Percentiles rank a stretch among this genome's conserved stretches.
Conservation (phyloP, 1,140 invertebrate genomes). For the Hylaeus volcanicus region DNA sequence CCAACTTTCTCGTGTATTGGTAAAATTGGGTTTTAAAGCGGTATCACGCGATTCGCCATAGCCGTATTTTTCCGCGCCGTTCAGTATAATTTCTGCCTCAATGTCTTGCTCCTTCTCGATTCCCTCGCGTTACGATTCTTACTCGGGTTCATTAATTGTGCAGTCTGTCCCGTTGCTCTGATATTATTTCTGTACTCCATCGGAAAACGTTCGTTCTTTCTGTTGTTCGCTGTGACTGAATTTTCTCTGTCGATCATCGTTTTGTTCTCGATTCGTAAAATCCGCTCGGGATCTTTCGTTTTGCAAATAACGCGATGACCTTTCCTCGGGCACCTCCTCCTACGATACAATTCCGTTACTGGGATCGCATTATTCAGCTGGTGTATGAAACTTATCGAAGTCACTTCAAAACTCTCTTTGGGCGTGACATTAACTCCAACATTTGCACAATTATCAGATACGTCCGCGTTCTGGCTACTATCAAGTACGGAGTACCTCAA, state of each 20-base stretch:
- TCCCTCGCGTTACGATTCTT: background rate
- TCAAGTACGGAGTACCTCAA: background rate
- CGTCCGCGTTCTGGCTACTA: slow-evolving; percentile 5
- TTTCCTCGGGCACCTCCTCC: background rate
- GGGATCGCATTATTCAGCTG: background rate
- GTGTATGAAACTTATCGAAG: background rate
- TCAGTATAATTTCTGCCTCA: background rate
- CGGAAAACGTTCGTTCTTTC: background rate
- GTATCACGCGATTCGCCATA: too few species aligned
- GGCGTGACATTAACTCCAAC: background rate
- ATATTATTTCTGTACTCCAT: background rate
- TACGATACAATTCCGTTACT: background rate
- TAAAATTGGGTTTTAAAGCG: too few species aligned
- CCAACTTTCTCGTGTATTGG: too few species aligned
- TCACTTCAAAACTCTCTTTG: background rate
- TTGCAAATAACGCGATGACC: background rate
- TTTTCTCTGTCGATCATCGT: too few species aligned
- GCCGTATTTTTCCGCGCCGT: background rate
- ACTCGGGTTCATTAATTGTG: background rate
- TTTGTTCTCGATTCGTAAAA: background rate
- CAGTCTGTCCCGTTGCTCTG: too few species aligned
- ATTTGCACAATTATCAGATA: slow-evolving; percentile 16
- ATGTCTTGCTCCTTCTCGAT: too few species aligned
- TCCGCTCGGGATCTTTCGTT: background rate
- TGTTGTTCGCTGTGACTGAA: too few species aligned